Conservation (phyloP, 2,113 vertebrate genomes). For the Melanocharis versteri region DNA sequence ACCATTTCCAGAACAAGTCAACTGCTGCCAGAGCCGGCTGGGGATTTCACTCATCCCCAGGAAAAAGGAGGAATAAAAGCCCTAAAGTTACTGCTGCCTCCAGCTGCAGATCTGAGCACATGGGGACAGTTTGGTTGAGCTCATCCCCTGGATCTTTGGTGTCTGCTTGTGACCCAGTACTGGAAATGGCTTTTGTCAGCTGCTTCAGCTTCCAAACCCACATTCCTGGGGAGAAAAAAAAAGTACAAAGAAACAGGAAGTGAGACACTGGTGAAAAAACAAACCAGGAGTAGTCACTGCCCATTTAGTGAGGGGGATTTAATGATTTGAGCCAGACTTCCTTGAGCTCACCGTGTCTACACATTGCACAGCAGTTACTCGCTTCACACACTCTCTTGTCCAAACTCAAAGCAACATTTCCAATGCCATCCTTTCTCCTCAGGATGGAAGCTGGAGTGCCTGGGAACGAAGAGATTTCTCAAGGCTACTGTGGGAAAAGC, state of each 20-base stretch:
- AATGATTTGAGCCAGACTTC: neutral
- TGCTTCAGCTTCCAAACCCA: slow-evolving; percentile 60
- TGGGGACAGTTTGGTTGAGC: slow-evolving; percentile 47
- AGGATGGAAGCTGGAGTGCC: neutral
- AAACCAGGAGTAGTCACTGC: neutral
- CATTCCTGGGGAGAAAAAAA: slow-evolving; percentile 41
- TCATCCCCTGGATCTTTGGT: slow-evolving; percentile 56
- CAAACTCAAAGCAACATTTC: neutral
- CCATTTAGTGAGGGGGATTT: neutral
- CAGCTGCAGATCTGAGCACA: slow-evolving; percentile 58
- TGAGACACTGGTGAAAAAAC: neutral
- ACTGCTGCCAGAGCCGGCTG: neutral
- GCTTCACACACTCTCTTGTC: neutral
- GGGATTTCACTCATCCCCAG: neutral
- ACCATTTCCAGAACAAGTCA: neutral
- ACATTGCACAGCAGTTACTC: neutral
- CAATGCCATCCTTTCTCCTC: neutral
- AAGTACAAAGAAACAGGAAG: neutral
- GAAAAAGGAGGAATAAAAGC: neutral
- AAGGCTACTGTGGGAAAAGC: neutral
- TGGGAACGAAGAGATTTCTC: neutral
- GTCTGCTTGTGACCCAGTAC: slow-evolving; percentile 64
- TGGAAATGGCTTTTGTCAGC: slow-evolving; percentile 70
- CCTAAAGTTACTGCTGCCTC: slow-evolving; percentile 28
- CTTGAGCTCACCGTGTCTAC: neutral